Conservation (phyloP, 2,113 vertebrate species). For the Piaya cayana region DNA sequence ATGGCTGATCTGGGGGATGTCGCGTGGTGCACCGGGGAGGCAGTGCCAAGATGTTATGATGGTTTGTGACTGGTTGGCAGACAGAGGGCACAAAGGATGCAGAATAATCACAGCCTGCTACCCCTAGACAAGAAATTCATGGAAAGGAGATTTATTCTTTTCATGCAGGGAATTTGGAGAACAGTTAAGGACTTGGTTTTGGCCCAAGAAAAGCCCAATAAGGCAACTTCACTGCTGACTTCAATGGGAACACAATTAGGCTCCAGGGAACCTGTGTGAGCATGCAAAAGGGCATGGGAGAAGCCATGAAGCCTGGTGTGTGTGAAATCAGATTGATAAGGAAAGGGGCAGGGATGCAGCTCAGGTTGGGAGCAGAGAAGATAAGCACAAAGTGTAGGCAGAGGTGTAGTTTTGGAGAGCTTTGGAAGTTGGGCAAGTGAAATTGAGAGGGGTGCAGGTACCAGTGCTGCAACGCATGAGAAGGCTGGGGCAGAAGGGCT, state of each 20-base stretch:
- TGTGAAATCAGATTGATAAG: conserved; percentile 55
- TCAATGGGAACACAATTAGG: not conserved
- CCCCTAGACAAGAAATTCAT: not conserved
- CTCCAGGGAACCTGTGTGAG: conserved; percentile 42
- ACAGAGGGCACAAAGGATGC: not conserved
- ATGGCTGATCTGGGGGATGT: not conserved
- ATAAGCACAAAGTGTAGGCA: conserved; percentile 57
- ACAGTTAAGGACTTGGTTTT: not conserved
- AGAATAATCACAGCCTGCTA: not conserved
- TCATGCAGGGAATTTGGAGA: not conserved
- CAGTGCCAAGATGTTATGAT: not conserved
- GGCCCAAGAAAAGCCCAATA: not conserved
- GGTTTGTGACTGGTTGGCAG: not conserved
- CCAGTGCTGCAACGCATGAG: not conserved
- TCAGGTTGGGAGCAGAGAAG: conserved; percentile 54
- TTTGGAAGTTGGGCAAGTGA: conserved; percentile 57
- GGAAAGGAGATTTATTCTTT: not conserved
- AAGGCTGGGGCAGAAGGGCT: not conserved
- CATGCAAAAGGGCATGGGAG: conserved; percentile 44
- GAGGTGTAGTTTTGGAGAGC: conserved; percentile 58
- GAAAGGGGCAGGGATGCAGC: conserved; percentile 51
- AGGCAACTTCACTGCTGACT: conserved; percentile 1
- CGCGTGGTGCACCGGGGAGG: not conserved
- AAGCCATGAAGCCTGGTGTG: conserved; percentile 7
- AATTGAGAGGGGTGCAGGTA: not conserved